Evolutionary conservation across 2,888 invertebrate genomes (phyloP), one percentile per base, ranked within the genome.

Genomic region (Caenorhabditis sp.): DNA sequence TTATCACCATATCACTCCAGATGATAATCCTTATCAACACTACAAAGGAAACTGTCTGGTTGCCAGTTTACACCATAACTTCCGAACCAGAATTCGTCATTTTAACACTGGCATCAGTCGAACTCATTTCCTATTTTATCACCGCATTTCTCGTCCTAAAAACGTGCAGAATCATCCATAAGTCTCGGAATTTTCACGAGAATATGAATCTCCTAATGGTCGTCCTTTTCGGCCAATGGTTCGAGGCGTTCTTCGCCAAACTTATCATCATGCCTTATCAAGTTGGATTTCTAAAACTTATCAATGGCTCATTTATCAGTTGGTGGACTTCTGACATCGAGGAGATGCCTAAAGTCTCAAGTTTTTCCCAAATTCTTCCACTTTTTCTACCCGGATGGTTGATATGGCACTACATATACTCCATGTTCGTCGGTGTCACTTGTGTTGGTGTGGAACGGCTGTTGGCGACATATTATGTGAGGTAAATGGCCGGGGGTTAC

Each of bases 361-460:
- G 53, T 18, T 60, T 70, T n/a, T 32, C 60, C 9, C n/a, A 58
- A 0, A 20, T 60, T 11, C 26, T 65, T 4, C 56, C 70, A 22
- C 18, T 79, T 6, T 70, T 40, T 8, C 13, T 79, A 0, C 70
- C 78, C 0, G 64, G 70, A 13, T 26, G 69, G 11, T 22, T 79
- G 0, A 79, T 79, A 24, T 79, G 78, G 78, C 78, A 79, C 22
- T 79, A 79, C 26, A 50, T 71, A 8, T 79, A 79, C 20, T 79
- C 78, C 26, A 65, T 79, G 78, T 60, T 79, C 24, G 40, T 79
- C 6, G 78, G 69, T 18, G 60, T 79, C 18, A 50, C 56, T 26
- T 53, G 60, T 51, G 44, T 79, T 15, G 47, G 44, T 0, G 51
- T 79, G 13, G 78, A 79, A 22, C 18, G 78, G 15, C 47, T 64